These are phyloP conservation scores for Argyresthia albistria DNA, from an alignment of 2,888 invertebrate species.

Conservation along the genomic window DNA sequence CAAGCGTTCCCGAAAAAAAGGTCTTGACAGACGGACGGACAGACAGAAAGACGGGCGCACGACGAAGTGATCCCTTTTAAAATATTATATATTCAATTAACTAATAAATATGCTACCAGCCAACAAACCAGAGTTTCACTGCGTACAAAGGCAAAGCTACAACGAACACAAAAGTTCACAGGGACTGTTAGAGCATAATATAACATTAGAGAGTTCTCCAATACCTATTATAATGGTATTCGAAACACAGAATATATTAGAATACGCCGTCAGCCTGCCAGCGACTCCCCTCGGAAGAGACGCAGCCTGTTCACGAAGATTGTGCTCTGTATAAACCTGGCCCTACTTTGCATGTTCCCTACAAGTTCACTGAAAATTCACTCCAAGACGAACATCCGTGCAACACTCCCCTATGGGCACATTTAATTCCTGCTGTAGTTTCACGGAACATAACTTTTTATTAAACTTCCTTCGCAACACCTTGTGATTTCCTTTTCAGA, in stretches of 20 bases:
- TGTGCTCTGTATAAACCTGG: conserved; percentile 1
- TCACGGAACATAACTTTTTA: not conserved
- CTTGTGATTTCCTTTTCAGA: no score
- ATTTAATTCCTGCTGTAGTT: not conserved
- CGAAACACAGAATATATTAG: conserved; percentile 66
- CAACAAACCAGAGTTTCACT: no score
- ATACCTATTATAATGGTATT: conserved; percentile 61
- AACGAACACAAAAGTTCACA: no score
- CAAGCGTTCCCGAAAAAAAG: no score
- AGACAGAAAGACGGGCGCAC: no score
- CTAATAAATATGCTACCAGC: no score
- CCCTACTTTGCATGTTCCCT: conserved; percentile 3
- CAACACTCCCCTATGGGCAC: not conserved
- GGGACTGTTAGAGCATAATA: no score
- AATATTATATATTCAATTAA: no score
- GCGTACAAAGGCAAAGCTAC: no score
- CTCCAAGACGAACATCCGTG: not conserved
- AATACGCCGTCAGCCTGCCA: conserved; percentile 14
- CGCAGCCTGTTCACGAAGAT: conserved; percentile 3
- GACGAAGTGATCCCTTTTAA: no score
- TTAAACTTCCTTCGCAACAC: no score
- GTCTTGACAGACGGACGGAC: no score
- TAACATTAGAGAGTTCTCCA: not conserved
- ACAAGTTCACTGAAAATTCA: conserved; percentile 2
- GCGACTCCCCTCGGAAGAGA: not conserved